Evolutionary conservation across 2,888 invertebrate species (phyloP), one percentile per base, ranked within the genome.

Genomic region (Drosophila macrothrix): DNA sequence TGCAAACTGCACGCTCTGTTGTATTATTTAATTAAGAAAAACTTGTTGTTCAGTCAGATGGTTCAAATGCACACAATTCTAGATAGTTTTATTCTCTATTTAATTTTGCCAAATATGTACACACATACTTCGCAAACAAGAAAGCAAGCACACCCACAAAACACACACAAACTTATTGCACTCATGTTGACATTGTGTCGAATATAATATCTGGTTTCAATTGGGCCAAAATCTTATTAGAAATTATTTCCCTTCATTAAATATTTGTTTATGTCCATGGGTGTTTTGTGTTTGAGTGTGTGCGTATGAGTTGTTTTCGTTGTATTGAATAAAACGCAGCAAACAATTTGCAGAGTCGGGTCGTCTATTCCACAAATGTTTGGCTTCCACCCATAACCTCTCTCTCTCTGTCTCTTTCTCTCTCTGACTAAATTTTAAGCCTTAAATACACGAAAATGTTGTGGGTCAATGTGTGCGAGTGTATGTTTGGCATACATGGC

Each of bases 151-250:
- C 33, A 54, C 59, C 31, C 52, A 58, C 19, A 63, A 35, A 61
- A 41, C 41, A 59, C 39, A 53, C 7, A 58, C 39, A 49, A 33
- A 52, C 58, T 53, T 33, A 55, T 68, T 52, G 43, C 46, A 71
- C 22, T 28, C 31, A 22, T 68, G 72, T 75, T 78, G 68, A 76
- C 67, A 82, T 70, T 65, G 58, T 66, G 46, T 54, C 50, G 63
- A 63, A 58, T 60, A 66, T 67, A 74, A 73, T 83, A 88, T 85
- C 73, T 74, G 78, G 71, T 85, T 83, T 83, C 76, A 80, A 83
- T 88, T 78, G 76, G 82, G 73, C 70, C 76, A 74, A 86, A 80
- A 88, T 80, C 87, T 80, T 86, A 90, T 87, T 87, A 86, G 80
- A 87, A 87, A 83, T 88, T 79, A 88, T 88, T 90, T 85, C 76